Evolutionary conservation across 2,888 invertebrate species (phyloP), one percentile per base, ranked within the genome.

Genomic region (Mesopsocus fuscifrons): DNA sequence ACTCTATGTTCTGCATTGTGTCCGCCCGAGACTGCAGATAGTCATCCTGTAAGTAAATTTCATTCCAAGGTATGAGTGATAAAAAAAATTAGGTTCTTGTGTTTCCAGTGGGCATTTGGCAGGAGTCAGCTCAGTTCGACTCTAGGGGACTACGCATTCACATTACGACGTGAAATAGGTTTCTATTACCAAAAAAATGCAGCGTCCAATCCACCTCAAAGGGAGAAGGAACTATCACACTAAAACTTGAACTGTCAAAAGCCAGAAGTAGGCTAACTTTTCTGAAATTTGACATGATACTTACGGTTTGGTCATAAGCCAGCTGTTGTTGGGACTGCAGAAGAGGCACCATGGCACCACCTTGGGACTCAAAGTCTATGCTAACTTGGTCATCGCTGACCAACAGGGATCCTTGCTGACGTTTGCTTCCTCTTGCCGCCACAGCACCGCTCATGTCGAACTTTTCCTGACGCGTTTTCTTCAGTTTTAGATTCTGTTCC

Each of bases 1-100:
- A 87, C 64, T 99, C 98, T 56, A 99, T 98, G 59, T 87, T 94
- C 61, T 97, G 92, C 95, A 98, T 97, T 1, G 97, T 92, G 60
- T 94, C 92, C 31, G 92, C 92, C 53, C 98, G 72, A 55, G 81
- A 82, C 55, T 87, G 84, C 32, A 94, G 72, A 65, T 95, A 97
- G 40, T 79, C 71, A 56, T 94, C 91, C 41, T 48, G 57, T 52
- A 46, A 50, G 48, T n/a, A n/a, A 26, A 48, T 30, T 30, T 30
- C 30, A 30, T 30, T 30, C n/a, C n/a, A 11, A 30, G 30, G n/a
- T 11, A 30, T 30, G 9, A 11, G 9, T 30, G 9, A 11, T n/a
- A 11, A 30, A 30, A 30, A 30, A 30, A 30, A 30, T 9, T 30
- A 11, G 30, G 30, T n/a, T n/a, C n/a, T n/a, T n/a, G n/a, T n/a